These are phyloP conservation scores for Halocaridina rubra DNA, from an alignment of 2,888 invertebrate genomes.

Conservation along the genomic window DNA sequence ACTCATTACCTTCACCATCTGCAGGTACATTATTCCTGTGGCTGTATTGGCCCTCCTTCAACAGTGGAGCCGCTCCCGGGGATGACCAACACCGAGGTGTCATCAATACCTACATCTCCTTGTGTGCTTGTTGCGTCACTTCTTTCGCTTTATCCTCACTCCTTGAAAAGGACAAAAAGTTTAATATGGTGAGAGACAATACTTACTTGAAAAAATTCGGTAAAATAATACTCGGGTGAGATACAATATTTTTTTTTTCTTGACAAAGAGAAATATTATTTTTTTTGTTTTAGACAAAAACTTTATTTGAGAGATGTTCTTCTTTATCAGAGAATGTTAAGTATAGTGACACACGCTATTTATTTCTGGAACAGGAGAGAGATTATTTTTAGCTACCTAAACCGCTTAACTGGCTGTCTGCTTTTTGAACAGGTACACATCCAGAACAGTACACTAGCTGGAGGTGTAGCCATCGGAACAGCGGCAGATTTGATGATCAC, in stretches of 20 bases:
- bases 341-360: too few relatives aligned
- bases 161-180: slow-evolving; percentile 52
- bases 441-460: slow-evolving; percentile 91
- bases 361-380: too few relatives aligned
- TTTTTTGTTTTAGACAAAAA: too few relatives aligned
- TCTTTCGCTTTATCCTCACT: slow-evolving; percentile 82
- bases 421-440: slow-evolving; percentile 86
- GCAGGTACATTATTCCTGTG: slow-evolving; percentile 84
- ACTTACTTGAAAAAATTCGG: not conserved
- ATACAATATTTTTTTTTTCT: not conserved
- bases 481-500: slow-evolving; percentile 83
- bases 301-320: too few relatives aligned
- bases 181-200: slow-evolving; percentile 68
- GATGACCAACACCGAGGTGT: slow-evolving; percentile 86
- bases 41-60: slow-evolving; percentile 98
- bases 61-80: slow-evolving; percentile 79
- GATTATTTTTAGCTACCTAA: too few relatives aligned
- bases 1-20: too few relatives aligned
- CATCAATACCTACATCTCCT: slow-evolving; percentile 91
- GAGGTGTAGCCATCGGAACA: slow-evolving; percentile 91
- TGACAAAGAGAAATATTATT: too few relatives aligned
- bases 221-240: not conserved
- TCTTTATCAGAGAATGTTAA: too few relatives aligned
- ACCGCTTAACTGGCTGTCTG: too few relatives aligned
- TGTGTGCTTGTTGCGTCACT: slow-evolving; percentile 84